Percentiles rank a stretch among this genome's conserved stretches.
Evolutionary conservation across 2,113 vertebrate genomes (phyloP).

Genomic region (Puntigrus tetrazona): DNA sequence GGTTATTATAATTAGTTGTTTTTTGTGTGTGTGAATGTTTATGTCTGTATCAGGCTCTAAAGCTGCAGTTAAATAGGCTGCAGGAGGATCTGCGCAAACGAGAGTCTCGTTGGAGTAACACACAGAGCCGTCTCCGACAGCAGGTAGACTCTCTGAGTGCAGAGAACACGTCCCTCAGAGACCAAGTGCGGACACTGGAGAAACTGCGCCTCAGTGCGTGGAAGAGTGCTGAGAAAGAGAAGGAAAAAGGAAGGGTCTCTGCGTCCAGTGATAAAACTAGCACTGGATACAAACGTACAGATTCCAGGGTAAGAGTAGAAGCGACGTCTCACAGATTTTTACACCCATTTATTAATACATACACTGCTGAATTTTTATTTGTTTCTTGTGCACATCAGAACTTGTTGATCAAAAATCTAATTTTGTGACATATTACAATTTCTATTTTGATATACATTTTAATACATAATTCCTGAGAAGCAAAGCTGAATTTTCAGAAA

Average conservation of each 20-base stretch:
- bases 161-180: conserved; percentile 83
- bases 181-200: conserved; percentile 87
- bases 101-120: conserved; percentile 88
- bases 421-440: too few species aligned
- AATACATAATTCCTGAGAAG: too few species aligned
- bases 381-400: too few species aligned
- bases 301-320: conserved; percentile 58
- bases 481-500: too few species aligned
- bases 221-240: conserved; percentile 77
- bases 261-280: conserved; percentile 58
- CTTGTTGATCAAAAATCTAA: too few species aligned
- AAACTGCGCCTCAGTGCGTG: conserved; percentile 85
- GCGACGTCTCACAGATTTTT: not conserved
- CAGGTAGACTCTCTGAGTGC: conserved; percentile 83
- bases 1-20: not conserved
- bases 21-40: not conserved
- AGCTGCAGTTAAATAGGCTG: conserved; percentile 84
- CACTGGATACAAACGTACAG: conserved; percentile 54
- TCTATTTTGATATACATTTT: too few species aligned
- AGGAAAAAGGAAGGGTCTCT: conserved; percentile 56
- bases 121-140: conserved; percentile 82
- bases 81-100: conserved; percentile 88
- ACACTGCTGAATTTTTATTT: too few species aligned
- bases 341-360: not conserved
- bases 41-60: conserved; percentile 76